A percentile compares a stretch with the other conserved stretches of the same genome.
phyloP scores from a whole-genome alignment of 1,140 invertebrate species.

The Lordiphosa collinella region DNA sequence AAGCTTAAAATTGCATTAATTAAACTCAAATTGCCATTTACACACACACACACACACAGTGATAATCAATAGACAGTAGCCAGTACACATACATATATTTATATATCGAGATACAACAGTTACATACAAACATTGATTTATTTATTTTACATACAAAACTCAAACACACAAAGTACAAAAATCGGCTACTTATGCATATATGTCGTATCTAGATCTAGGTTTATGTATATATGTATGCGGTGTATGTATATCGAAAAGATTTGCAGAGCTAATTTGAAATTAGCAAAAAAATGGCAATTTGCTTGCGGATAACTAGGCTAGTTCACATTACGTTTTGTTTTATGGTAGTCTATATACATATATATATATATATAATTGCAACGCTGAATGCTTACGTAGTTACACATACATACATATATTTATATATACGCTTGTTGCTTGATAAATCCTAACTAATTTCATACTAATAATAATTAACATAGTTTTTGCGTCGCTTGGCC shows the following conservation, averaged over 20 bases:
- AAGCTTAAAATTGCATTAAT: slow-evolving; percentile 27
- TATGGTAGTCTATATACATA: slow-evolving; percentile 38
- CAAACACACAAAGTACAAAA: slow-evolving; percentile 68
- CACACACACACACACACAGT: slow-evolving; percentile 35
- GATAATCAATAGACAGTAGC: no score
- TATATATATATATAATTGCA: slow-evolving; percentile 52
- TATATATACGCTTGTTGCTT: slow-evolving; percentile 36
- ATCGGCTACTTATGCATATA: slow-evolving; percentile 56
- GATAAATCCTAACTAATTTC: slow-evolving; percentile 65
- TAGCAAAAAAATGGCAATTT: slow-evolving; percentile 68
- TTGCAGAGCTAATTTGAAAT: slow-evolving; percentile 70
- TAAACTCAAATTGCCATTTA: slow-evolving; percentile 26
- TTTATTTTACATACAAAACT: slow-evolving; percentile 40
- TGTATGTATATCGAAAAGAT: slow-evolving; percentile 50
- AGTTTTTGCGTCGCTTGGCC: slow-evolving; percentile 65
- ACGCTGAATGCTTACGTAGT: slow-evolving; percentile 53
- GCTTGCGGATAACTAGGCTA: slow-evolving; percentile 62
- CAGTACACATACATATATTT: slow-evolving; percentile 16
- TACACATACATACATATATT: slow-evolving; percentile 42
- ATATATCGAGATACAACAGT: slow-evolving; percentile 52
- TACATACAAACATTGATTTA: slow-evolving; percentile 59
- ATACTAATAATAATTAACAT: slow-evolving; percentile 76
- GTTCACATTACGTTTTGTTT: slow-evolving; percentile 39
- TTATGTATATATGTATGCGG: slow-evolving; percentile 27
- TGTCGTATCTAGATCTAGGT: slow-evolving; percentile 10